Percentiles rank a stretch among this genome's conserved stretches.
Conservation (phyloP, 37 sponge, comb jelly and placozoan genomes). For the Amphimedon queenslandica region DNA sequence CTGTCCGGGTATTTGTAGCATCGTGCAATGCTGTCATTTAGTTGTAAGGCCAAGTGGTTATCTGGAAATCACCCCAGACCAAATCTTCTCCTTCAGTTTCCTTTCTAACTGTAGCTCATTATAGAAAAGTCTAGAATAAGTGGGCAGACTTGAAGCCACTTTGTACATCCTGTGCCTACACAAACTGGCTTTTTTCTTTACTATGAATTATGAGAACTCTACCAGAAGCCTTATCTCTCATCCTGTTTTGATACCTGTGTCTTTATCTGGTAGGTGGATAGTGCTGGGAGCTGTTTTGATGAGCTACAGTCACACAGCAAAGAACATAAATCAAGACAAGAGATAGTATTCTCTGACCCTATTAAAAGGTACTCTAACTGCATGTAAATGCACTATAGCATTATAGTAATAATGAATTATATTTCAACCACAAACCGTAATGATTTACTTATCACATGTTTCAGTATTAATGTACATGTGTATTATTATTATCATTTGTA, state of each 20-base stretch:
- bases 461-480: neutral
- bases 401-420: too few species aligned
- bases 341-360: conserved; percentile 38
- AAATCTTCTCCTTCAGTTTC: too few species aligned
- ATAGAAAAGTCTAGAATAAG: neutral
- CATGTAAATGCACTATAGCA: too few species aligned
- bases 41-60: too few species aligned
- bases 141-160: neutral
- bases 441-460: neutral
- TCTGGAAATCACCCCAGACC: too few species aligned
- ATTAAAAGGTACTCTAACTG: conserved; percentile 54
- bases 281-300: conserved; percentile 4
- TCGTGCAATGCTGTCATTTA: too few species aligned
- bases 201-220: neutral
- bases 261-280: conserved; percentile 25
- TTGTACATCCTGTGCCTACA: neutral
- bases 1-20: too few species aligned
- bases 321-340: conserved; percentile 36
- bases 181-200: neutral
- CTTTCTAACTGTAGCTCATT: too few species aligned
- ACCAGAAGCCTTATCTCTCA: neutral
- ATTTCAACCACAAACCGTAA: too few species aligned
- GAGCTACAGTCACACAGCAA: conserved; percentile 31
- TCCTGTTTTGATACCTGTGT: neutral
- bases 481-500: conserved; percentile 4